Evolutionary conservation across 1,140 invertebrate species (phyloP), one percentile per base, ranked within the genome.

Genomic region (Anastrepha ludens): DNA sequence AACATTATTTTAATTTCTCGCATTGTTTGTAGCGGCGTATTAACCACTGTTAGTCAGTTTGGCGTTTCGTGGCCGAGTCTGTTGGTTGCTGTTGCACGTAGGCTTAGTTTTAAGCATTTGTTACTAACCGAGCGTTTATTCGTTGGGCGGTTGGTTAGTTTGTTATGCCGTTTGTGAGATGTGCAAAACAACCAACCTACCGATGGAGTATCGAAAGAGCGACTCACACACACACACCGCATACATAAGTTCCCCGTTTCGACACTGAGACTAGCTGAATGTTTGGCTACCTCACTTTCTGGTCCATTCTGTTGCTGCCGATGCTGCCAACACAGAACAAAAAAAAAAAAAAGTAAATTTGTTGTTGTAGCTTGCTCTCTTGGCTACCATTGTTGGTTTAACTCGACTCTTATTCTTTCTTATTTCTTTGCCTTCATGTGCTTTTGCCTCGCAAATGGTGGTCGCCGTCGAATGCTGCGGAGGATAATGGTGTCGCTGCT

Each of bases 321-420:
- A 44, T 47, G 70, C 70, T 74, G 44, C 70, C 29, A 29, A 47
- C 39, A 74, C 15, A 7, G 41, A 74, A 62, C 9, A 62, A 62
- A n/a, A 15, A 15, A 67, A 67, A 67, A 9, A 29, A 29, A 67
- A 29, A 55, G 6, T 55, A 55, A 50, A 20, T 7, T 55, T 44
- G 17, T 47, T 74, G 70, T 47, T 74, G 44, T 29, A n/a, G 13
- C 44, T 74, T 29, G n/a, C 70, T 70, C 67, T 39, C 67, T 70
- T 70, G 67, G 41, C 11, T n/a, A 29, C 65, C 39, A 70, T 70
- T 70, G 39, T 39, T 29, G 39, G 65, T 13, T 70, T 67, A 9
- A 41, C 8, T 29, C 64, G 20, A 11, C 29, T 74, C 29, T 74
- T 47, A 17, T 1, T 41, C 41, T 44, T 47, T 47, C 3, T 74